Base-by-base conservation (phyloP, 2,113 vertebrate genomes). In the Alosa alosa region DNA sequence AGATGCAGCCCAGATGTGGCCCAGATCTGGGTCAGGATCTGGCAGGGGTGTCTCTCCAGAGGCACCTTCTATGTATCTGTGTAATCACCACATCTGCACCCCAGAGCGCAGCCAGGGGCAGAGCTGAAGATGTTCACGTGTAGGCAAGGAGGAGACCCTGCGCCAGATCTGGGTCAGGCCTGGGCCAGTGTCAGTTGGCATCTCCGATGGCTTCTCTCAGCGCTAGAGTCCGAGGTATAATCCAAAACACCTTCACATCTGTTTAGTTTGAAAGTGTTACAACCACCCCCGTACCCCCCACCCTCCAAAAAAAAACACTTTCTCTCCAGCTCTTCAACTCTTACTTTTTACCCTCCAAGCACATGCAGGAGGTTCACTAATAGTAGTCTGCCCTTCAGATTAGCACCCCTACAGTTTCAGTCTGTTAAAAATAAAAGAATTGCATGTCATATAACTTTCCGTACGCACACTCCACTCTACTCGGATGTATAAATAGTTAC, bases 401-500 rank as follows among this genome's bases (percentile, higher is more conserved):
- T 39, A 36, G 72, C 72, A 39, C 72, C 72, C 72, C 25, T 78
- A 36, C 72, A 18, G 72, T 78, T 78, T 78, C 72, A 41, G 72
- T 17, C 72, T 15, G 36, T 39, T 17, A 78, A 39, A 78, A 78
- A 78, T 39, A 78, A 39, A 5, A 36, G 72, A 36, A 78, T 41
- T 39, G 25, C 25, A 78, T 41, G 72, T 78, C 72, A 78, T 78
- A 78, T 39, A 78, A 78, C 36, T 78, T 36, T 39, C 25, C 15
- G 3, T 15, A 4, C 31, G 11, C 72, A 39, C 36, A 17, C 50
- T 52, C 50, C 13, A 52, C 50, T 52, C 50, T 1, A 72, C 36
- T 78, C 72, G 72, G 72, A 78, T 78, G 72, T 78, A 78, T 78
- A 78, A 78, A 78, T 78, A 78, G 72, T 78, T 78, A 78, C 72